Base-by-base conservation (phyloP, 2,113 vertebrate genomes). In the Thunnus maccoyii region DNA sequence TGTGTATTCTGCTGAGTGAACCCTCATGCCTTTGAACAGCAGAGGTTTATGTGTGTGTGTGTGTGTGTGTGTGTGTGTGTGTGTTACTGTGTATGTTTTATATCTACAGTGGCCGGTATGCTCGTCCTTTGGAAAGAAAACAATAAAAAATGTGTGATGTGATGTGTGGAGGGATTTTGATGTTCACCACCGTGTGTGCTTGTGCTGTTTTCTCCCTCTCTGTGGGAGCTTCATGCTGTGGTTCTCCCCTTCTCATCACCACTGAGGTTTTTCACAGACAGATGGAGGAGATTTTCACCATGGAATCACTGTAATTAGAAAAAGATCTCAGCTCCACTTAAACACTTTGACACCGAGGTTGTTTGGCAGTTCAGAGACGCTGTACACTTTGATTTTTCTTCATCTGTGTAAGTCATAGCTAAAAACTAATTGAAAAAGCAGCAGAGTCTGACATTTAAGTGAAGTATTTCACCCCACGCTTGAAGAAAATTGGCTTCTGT, bases 151-250 rank as follows among this genome's bases (percentile, higher is more conserved):
- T 25, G 12, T 36, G 56, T 32, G 48, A 9, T 41, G 36, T 41
- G 36, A 66, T 74, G 69, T 73, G 62, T 76, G 15, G 32, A 61
- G 52, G 57, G 63, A 25, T 68, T 70, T 51, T 27, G 36, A 48
- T 70, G 46, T 62, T 20, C 58, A 58, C 17, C 30, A 58, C 16
- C 11, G 68, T 55, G 30, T 32, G 50, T 67, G 13, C 66, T 15
- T 54, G 10, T 71, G 46, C 3, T 57, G 50, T 61, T 20, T 55
- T 70, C 6, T 64, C 18, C 22, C 63, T 87, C 85, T 88, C 82
- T 18, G 57, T 79, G 85, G 87, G 89, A 90, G 79, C 74, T 85
- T 61, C 30, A 84, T 55, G 65, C 17, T 70, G 77, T 88, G 89
- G 82, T 86, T 76, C 69, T 88, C 88, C 80, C 79, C 73, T 83